phyloP scores from a whole-genome alignment of 2,888 invertebrate genomes.

The Callimorpha dominula region DNA sequence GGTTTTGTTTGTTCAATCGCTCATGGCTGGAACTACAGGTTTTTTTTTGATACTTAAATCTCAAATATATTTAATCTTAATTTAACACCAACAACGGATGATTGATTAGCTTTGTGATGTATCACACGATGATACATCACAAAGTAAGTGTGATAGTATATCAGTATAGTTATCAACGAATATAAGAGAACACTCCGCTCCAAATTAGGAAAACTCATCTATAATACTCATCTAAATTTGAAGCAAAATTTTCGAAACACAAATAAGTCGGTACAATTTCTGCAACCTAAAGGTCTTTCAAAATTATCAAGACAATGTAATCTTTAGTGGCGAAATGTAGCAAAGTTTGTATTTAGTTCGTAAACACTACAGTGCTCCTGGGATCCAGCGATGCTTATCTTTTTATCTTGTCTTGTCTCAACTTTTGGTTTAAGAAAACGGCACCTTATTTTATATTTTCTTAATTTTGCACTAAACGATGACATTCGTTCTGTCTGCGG shows the following conservation, averaged over 20 bases:
- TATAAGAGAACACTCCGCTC: not conserved
- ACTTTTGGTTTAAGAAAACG: slow-evolving; percentile 21
- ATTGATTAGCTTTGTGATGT: too few species aligned
- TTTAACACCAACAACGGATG: too few species aligned
- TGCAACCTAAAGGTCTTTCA: not conserved
- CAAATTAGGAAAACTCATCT: not conserved
- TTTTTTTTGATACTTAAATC: too few species aligned
- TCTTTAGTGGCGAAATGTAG: slow-evolving; percentile 26
- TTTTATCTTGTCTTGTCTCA: slow-evolving; percentile 31
- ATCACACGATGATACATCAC: not conserved
- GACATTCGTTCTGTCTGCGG: not conserved
- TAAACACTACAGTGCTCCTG: slow-evolving; percentile 23
- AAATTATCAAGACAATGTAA: slow-evolving; percentile 31
- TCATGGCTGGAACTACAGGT: too few species aligned
- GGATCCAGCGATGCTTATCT: slow-evolving; percentile 31
- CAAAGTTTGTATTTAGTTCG: slow-evolving; percentile 32
- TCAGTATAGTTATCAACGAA: too few species aligned
- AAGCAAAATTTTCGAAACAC: not conserved
- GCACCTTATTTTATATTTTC: slow-evolving; percentile 16
- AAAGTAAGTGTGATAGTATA: not conserved
- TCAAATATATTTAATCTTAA: too few species aligned
- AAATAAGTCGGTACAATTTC: not conserved
- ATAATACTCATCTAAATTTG: not conserved
- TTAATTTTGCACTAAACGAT: not conserved
- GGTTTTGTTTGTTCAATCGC: too few species aligned